These are phyloP conservation scores for Ophioderma brevispina DNA, from an alignment of 35 echinoderm and acorn worm genomes.

Conservation along the genomic window DNA sequence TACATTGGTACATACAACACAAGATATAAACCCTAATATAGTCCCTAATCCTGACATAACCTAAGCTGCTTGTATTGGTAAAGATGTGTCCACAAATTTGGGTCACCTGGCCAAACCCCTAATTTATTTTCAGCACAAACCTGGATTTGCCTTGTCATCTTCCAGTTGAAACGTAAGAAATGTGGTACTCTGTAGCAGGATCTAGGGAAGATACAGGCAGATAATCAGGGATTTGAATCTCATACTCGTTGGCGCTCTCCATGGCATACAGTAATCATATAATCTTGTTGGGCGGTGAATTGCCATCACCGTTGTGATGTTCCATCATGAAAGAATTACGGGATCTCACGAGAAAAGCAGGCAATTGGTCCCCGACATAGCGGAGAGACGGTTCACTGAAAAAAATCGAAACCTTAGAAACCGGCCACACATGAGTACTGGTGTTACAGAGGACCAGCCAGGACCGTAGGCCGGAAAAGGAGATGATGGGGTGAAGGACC, in stretches of 20 bases:
- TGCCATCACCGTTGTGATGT: constrained; percentile 72
- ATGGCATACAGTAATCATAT: constrained; percentile 72
- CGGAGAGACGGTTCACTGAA: constrained; percentile 67
- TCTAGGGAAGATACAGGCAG: constrained; percentile 4
- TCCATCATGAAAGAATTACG: constrained; percentile 79
- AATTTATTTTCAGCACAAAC: no score
- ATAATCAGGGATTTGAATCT: constrained; percentile 40
- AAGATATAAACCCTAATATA: no score
- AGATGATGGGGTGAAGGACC: no score
- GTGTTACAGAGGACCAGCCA: no score
- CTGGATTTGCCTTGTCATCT: neutral
- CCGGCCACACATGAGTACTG: no score
- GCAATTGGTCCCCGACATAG: constrained; percentile 79
- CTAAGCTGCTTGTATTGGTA: no score
- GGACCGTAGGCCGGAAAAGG: no score
- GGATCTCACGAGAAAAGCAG: constrained; percentile 65
- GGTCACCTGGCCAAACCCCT: no score
- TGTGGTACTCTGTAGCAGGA: neutral
- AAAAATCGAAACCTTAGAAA: no score
- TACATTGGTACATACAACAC: no score
- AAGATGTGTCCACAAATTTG: no score
- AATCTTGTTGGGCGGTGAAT: constrained; percentile 74
- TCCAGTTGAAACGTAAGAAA: neutral
- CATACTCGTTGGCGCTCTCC: constrained; percentile 76
- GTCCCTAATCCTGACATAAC: no score